Evolutionary conservation across 2,888 invertebrate species (phyloP).

Genomic region (Leucophenga maculata): DNA sequence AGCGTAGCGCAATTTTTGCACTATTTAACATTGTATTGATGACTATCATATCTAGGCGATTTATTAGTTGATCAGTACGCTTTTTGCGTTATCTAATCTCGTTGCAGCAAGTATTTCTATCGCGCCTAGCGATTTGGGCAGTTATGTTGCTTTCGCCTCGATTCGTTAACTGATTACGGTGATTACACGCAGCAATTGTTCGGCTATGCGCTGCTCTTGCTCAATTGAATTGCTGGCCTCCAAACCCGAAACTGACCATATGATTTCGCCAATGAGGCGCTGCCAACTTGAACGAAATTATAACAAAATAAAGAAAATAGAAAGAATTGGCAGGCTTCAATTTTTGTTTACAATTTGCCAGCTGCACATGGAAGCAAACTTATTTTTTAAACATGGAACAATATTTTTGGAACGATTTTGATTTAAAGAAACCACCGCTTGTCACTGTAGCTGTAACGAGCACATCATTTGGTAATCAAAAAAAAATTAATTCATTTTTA

Average conservation of each 20-base stretch:
- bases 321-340: too few species aligned
- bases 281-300: too few species aligned
- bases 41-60: slow-evolving; percentile 42
- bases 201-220: slow-evolving; percentile 22
- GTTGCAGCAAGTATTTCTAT: background rate
- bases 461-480: slow-evolving; percentile 54
- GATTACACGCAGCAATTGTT: background rate
- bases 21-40: slow-evolving; percentile 50
- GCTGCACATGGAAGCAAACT: background rate
- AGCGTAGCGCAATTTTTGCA: slow-evolving; percentile 44
- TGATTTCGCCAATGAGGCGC: background rate
- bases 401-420: slow-evolving; percentile 65
- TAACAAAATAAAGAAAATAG: too few species aligned
- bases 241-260: slow-evolving; percentile 8
- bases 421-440: slow-evolving; percentile 66
- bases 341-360: background rate
- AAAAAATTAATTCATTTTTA: background rate
- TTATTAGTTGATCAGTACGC: too few species aligned
- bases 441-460: slow-evolving; percentile 54
- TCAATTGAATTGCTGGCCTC: background rate
- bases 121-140: too few species aligned
- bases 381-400: slow-evolving; percentile 46
- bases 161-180: background rate
- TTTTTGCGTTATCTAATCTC: slow-evolving; percentile 13
- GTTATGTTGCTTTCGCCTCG: background rate